These are phyloP conservation scores for Germaria angustata DNA, from an alignment of 2,888 invertebrate genomes.

Conservation along the genomic window DNA sequence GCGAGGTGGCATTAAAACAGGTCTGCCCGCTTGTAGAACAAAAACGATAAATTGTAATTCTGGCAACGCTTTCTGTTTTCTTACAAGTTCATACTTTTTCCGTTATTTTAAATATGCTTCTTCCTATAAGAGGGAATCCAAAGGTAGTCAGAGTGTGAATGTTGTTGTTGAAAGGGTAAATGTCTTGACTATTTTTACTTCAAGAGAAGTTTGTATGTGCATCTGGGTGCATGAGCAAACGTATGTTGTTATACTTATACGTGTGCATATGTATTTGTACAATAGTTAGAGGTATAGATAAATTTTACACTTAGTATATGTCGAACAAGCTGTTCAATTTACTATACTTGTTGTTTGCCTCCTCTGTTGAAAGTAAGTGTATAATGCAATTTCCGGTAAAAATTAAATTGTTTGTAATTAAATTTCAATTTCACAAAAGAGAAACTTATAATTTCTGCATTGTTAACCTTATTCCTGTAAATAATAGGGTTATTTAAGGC, in stretches of 20 bases:
- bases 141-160: no score
- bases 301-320: background rate
- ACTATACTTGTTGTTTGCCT: background rate
- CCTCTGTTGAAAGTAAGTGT: background rate
- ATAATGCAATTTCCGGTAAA: slow-evolving; percentile 50
- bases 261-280: no score
- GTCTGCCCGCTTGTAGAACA: no score
- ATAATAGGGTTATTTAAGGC: slow-evolving; percentile 5
- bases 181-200: no score
- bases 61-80: background rate
- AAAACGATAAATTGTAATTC: no score
- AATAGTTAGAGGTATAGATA: no score
- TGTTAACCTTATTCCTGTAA: slow-evolving; percentile 21
- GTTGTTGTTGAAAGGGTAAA: no score
- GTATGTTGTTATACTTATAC: no score
- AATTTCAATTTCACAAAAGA: slow-evolving; percentile 10
- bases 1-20: no score
- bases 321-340: background rate
- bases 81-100: background rate
- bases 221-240: no score
- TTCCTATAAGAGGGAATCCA: no score
- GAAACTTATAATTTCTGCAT: slow-evolving; percentile 5
- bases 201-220: no score
- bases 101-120: background rate
- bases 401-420: slow-evolving; percentile 32